Percentiles rank a stretch among this genome's conserved stretches.
Conservation (phyloP, 2,888 invertebrate genomes). For the Eupithecia vulgata region DNA sequence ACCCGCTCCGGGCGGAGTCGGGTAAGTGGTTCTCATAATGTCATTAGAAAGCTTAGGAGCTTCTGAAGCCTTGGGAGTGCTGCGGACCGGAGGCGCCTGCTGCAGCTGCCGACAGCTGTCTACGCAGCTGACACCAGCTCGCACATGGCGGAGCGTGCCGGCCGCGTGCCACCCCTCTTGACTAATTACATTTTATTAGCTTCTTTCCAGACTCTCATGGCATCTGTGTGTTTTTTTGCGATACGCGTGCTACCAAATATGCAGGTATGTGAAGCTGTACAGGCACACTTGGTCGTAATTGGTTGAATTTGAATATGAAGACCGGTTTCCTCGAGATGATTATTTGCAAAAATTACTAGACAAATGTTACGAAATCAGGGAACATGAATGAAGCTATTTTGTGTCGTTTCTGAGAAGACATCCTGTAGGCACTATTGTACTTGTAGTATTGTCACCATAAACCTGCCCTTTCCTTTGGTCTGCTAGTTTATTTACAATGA, state of each 20-base stretch:
- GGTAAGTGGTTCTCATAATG: constrained; percentile 55
- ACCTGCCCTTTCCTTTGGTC: constrained; percentile 66
- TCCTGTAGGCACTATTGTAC: constrained; percentile 72
- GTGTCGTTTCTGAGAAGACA: constrained; percentile 62
- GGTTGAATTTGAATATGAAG: not conserved
- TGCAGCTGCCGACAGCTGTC: constrained; percentile 62
- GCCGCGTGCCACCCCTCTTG: constrained; percentile 65
- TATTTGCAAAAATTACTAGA: constrained; percentile 4
- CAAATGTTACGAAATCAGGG: constrained; percentile 45
- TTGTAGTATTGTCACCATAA: constrained; percentile 50
- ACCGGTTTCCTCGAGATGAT: constrained; percentile 5
- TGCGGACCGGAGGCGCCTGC: constrained; percentile 9
- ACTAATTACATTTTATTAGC: constrained; percentile 54
- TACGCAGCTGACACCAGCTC: constrained; percentile 64
- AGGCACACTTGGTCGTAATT: not conserved
- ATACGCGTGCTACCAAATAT: not conserved
- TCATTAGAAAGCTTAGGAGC: constrained; percentile 66
- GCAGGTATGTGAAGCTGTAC: not conserved
- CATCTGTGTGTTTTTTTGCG: constrained; percentile 30
- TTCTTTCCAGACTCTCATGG: constrained; percentile 45
- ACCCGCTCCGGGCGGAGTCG: constrained; percentile 28
- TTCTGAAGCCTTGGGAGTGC: constrained; percentile 67
- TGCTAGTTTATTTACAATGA: constrained; percentile 61
- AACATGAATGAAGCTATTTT: constrained; percentile 63
- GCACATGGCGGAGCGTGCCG: constrained; percentile 67